Evolutionary conservation across 2,113 vertebrate genomes (phyloP).

Genomic region (Hydrochoerus hydrochaeris): DNA sequence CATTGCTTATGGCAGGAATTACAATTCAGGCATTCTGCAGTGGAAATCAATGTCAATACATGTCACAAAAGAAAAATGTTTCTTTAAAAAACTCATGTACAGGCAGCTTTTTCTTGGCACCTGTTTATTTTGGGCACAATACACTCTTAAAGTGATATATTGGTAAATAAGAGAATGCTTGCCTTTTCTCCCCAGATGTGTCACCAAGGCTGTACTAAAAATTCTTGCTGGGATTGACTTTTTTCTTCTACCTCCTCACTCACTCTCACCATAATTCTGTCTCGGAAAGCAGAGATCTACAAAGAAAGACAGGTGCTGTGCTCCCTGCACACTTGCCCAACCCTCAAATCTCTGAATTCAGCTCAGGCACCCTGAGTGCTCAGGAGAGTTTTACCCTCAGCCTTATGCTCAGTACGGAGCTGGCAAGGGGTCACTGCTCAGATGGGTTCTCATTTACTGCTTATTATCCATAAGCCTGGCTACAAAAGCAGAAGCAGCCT

Average conservation of each 20-base stretch:
- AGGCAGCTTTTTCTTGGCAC: not conserved
- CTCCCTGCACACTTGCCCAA: not conserved
- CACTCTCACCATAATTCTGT: not conserved
- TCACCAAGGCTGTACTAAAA: not conserved
- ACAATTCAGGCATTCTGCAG: slow-evolving; percentile 29
- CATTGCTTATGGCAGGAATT: slow-evolving; percentile 18
- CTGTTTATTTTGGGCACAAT: not conserved
- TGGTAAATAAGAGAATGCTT: not conserved
- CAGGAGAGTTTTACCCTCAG: not conserved
- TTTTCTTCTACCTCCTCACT: not conserved
- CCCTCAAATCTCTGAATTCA: not conserved
- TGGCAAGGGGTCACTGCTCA: not conserved
- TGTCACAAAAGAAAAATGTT: not conserved
- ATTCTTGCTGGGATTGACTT: not conserved
- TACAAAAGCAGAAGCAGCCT: not conserved
- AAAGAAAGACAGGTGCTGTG: not conserved
- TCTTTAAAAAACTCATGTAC: not conserved
- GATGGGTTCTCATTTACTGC: not conserved
- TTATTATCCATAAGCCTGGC: not conserved
- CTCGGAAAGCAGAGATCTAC: not conserved
- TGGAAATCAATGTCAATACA: slow-evolving; percentile 46
- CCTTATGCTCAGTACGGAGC: not conserved
- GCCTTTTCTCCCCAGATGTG: not conserved
- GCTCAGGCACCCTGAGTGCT: not conserved
- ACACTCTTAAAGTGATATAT: not conserved